phyloP scores from a whole-genome alignment of 2,113 vertebrate genomes.

The Dermatemys mawii region DNA sequence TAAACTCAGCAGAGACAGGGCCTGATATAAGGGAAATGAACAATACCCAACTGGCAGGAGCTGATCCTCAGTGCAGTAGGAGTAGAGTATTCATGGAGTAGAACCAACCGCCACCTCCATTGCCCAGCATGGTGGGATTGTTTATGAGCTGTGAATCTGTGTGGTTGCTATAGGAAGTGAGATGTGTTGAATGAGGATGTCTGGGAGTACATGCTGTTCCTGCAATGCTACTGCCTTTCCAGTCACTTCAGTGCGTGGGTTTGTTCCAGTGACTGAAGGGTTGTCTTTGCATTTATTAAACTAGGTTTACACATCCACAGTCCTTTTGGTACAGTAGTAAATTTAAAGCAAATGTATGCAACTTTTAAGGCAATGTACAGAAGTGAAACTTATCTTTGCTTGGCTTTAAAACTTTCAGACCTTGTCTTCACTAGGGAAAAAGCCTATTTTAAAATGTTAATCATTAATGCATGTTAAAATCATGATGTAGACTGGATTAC shows the following conservation, averaged over 20 bases:
- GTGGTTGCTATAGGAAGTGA: not conserved
- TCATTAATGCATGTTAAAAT: not conserved
- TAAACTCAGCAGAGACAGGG: rapidly evolving
- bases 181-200: not conserved
- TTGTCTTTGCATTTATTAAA: rapidly evolving
- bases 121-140: not conserved
- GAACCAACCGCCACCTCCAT: not conserved
- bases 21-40: rapidly evolving
- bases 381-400: not conserved
- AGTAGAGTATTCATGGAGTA: not conserved
- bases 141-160: not conserved
- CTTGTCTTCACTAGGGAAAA: not conserved
- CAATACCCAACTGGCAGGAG: not conserved
- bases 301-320: not conserved
- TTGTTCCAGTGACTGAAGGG: not conserved
- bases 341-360: not conserved
- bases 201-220: not conserved
- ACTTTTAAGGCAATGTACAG: not conserved
- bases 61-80: not conserved
- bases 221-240: not conserved
- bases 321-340: not conserved
- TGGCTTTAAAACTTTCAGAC: not conserved
- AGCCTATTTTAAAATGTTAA: rapidly evolving
- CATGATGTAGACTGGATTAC: not conserved
- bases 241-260: not conserved